Percentiles rank a stretch among this genome's conserved stretches.
These are phyloP conservation scores for Entelurus aequoreus DNA, from an alignment of 2,113 vertebrate genomes.

Conservation along the genomic window DNA sequence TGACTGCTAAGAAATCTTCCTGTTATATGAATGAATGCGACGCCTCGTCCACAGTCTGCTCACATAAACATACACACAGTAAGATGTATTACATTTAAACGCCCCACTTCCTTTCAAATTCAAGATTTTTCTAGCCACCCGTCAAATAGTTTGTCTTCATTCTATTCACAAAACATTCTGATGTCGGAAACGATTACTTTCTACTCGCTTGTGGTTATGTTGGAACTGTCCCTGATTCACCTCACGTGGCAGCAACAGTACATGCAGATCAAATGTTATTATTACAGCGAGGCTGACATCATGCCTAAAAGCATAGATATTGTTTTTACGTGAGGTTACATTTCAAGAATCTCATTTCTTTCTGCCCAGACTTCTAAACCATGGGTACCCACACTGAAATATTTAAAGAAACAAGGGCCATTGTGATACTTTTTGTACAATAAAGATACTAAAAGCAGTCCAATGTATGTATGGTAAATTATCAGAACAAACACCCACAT, in stretches of 20 bases:
- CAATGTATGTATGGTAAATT: too few relatives aligned
- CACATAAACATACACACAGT: constrained; percentile 3
- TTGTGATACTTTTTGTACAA: too few relatives aligned
- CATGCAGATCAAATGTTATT: constrained; percentile 1
- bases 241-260: background rate
- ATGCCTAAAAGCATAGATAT: background rate
- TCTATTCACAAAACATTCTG: background rate
- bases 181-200: background rate
- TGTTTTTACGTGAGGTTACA: background rate
- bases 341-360: background rate
- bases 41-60: background rate
- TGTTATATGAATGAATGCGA: constrained; percentile 1
- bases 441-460: too few relatives aligned
- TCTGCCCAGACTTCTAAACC: background rate
- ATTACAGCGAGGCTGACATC: background rate
- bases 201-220: background rate
- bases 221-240: background rate
- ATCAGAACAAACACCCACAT: too few relatives aligned
- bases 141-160: background rate
- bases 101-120: too few relatives aligned
- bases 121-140: too few relatives aligned
- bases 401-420: too few relatives aligned
- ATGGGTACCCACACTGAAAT: too few relatives aligned
- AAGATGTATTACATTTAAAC: background rate
- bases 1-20: constrained; percentile 35